Evolutionary conservation across 2,888 invertebrate species (phyloP), one percentile per base, ranked within the genome.

Genomic region (Nymphalis polychloros): DNA sequence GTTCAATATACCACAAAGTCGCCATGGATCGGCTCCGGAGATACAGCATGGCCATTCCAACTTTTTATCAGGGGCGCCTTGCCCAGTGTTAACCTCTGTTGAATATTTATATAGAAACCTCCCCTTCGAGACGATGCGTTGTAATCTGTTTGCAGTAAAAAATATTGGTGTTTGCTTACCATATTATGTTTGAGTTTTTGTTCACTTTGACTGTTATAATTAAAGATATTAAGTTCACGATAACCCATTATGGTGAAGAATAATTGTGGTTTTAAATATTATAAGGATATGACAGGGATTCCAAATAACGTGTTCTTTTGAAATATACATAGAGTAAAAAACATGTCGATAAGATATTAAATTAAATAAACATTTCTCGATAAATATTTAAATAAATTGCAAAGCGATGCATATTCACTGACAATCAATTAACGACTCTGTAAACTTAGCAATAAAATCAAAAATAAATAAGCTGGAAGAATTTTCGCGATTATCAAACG

Each of bases 101-200:
- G 87, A 87, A 87, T 87, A 88, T 88, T 86, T 86, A 87, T 85
- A 84, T 78, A 76, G 76, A 74, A 75, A 78, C 74, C 73, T 76
- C 66, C 64, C 66, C 66, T 67, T 49, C 61, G 66, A 71, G 71
- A 68, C 69, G 63, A 68, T 69, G 72, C 73, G 73, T 72, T 67
- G 75, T 76, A 77, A 83, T 83, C 76, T 82, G 78, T 79, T 80
- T 79, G 78, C 79, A 81, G 80, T 82, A 76, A 73, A 76, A 79
- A 78, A 76, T 76, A 75, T 75, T 20, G 59, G 48, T 61, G 57
- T 59, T 49, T 50, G 46, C 35, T 52, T 60, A 67, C 31, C 49
- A 27, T 20, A 17, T 20, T 60, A 60, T 69, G 53, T 63, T 27
- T 63, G 63, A 13, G 49, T 68, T 69, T 66, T 53, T 69, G 35